These are phyloP conservation scores for Mustela nigripes DNA, from an alignment of 2,113 vertebrate genomes.

Conservation along the genomic window DNA sequence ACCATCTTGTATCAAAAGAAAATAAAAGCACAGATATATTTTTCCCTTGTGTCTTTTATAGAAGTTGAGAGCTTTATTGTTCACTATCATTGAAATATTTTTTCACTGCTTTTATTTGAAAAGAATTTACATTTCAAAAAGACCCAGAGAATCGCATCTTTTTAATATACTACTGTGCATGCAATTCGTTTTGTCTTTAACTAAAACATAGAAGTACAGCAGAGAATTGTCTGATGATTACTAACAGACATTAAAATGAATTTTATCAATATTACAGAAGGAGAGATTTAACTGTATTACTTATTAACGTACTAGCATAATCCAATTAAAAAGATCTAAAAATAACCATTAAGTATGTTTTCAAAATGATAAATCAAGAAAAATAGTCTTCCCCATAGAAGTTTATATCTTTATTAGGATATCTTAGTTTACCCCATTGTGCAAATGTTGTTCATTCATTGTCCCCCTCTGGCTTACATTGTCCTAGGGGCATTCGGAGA, in stretches of 20 bases:
- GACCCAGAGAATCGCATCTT: neutral
- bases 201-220: neutral
- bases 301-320: neutral
- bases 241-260: slow-evolving; percentile 3
- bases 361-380: neutral
- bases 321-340: neutral
- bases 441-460: neutral
- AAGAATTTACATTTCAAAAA: neutral
- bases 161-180: neutral
- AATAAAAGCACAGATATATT: neutral
- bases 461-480: neutral
- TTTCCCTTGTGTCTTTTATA: neutral
- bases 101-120: neutral
- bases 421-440: neutral
- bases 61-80: neutral
- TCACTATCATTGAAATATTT: neutral
- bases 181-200: slow-evolving; percentile 14
- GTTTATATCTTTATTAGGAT: neutral
- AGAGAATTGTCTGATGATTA: neutral
- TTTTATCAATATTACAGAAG: neutral
- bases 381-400: neutral
- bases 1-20: neutral
- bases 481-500: neutral
- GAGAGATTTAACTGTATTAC: neutral
- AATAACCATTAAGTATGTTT: neutral